A percentile compares a stretch with the other conserved stretches of the same genome.
Evolutionary conservation across 2,888 invertebrate genomes (phyloP).

Genomic region (Galerucella nymphaeae): DNA sequence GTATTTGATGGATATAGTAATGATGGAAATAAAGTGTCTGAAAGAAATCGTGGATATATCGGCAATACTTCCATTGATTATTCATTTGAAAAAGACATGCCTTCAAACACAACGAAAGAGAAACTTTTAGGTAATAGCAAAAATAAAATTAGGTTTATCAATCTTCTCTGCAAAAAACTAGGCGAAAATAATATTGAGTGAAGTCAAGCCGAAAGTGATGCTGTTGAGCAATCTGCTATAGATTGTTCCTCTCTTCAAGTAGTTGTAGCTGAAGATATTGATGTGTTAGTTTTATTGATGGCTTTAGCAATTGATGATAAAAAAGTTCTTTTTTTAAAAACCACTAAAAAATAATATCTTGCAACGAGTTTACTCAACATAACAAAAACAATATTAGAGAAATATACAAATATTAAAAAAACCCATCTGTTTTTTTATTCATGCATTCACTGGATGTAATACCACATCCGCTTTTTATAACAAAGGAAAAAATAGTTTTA

Average conservation of each 20-base stretch:
- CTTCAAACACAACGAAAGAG: too few relatives aligned
- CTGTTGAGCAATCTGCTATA: background rate
- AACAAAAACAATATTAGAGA: constrained; percentile 19
- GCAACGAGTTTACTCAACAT: too few relatives aligned
- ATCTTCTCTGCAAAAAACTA: too few relatives aligned
- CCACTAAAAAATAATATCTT: too few relatives aligned
- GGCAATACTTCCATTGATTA: background rate
- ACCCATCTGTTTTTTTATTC: constrained; percentile 9
- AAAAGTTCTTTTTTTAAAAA: background rate
- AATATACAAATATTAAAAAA: constrained; percentile 23
- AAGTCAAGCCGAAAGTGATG: too few relatives aligned
- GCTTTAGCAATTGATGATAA: constrained; percentile 17
- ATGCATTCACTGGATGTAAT: constrained; percentile 16
- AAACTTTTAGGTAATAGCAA: too few relatives aligned
- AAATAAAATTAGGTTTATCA: too few relatives aligned
- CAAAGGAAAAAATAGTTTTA: constrained; percentile 12
- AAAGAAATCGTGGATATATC: background rate
- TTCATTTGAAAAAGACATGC: background rate
- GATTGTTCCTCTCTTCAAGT: constrained; percentile 23
- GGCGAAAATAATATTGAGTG: too few relatives aligned
- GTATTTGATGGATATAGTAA: background rate
- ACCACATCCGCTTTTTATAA: background rate
- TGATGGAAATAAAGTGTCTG: background rate
- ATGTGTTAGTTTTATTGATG: constrained; percentile 45
- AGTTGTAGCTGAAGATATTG: constrained; percentile 46